Evolutionary conservation across 2,113 vertebrate genomes (phyloP).

Genomic region (Fukomys damarensis): DNA sequence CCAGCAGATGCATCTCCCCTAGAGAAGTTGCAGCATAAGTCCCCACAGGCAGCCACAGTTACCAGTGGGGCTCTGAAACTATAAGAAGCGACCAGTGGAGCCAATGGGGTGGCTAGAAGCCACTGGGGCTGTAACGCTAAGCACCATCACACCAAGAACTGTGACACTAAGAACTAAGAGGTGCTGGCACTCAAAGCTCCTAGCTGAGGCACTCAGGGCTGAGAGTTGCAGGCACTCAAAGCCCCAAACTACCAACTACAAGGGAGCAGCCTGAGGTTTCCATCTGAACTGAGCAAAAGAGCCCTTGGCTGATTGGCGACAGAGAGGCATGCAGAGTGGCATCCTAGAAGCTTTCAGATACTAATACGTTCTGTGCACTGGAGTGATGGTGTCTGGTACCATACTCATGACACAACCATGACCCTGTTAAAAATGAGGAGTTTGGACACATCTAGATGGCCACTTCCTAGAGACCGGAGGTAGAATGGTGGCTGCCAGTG

Average conservation of each 20-base stretch:
- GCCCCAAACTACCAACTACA: not conserved
- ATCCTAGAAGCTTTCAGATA: not conserved
- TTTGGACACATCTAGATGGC: not conserved
- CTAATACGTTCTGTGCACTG: not conserved
- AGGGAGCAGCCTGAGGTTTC: not conserved
- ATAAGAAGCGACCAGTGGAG: not conserved
- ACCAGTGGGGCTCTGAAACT: not conserved
- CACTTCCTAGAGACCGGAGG: not conserved
- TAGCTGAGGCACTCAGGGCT: not conserved
- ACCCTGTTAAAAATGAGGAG: not conserved
- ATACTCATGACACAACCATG: not conserved
- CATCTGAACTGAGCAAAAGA: not conserved
- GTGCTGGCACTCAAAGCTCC: not conserved
- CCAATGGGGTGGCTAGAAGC: not conserved
- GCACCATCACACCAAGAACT: not conserved
- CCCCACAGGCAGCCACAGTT: not conserved
- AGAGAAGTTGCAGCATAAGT: not conserved
- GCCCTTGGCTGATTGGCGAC: not conserved
- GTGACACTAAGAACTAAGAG: not conserved
- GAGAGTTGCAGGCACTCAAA: not conserved
- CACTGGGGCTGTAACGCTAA: not conserved
- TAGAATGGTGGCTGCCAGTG: not conserved
- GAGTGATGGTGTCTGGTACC: not conserved
- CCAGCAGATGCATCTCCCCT: not conserved
- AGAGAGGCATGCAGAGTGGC: not conserved